Base-by-base conservation (phyloP, 2,113 vertebrate genomes). In the Eclectus roratus region DNA sequence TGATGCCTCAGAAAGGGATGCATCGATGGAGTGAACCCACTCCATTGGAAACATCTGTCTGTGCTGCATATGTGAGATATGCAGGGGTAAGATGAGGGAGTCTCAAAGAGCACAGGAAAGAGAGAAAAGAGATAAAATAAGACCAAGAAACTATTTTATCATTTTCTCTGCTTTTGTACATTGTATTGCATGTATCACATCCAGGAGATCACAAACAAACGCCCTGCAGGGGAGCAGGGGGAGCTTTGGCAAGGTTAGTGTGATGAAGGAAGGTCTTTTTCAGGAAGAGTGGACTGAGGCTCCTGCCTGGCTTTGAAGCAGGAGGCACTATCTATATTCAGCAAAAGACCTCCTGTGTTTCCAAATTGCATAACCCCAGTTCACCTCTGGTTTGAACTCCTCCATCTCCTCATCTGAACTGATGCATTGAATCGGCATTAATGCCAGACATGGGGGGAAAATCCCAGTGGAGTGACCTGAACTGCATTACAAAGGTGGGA, bases 401-500 rank as follows among this genome's bases (percentile, higher is more conserved):
- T 73, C 66, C 84, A 53, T 72, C 58, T 43, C 13, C 91, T 35
- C 88, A 31, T 60, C 73, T 37, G 46, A 64, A 46, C 20, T 1
- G 43, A 63, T 9, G 53, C 73, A 35, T 0, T 24, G 81, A 37
- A 31, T 9, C n/a, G 74, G 65, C 65, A 55, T 73, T 80, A 77
- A 87, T 24, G 53, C 69, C 80, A 89, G 68, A 19, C 47, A 17
- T 15, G 52, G 58, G 49, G 66, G 49, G 52, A 3, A 91, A 89
- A 86, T 74, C 93, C 89, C 78, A 80, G 66, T 2, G 18, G 70
- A 63, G 56, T 21, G 47, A 86, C 80, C 94, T 73, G 82, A 80
- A 80, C 63, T 68, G 78, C 82, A 88, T 85, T 87, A 78, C 90
- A 79, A 78, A 84, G 82, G 93, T 81, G 73, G 90, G 65, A 91